phyloP scores from a whole-genome alignment of 2,113 vertebrate genomes.

The Tonatia bakeri region DNA sequence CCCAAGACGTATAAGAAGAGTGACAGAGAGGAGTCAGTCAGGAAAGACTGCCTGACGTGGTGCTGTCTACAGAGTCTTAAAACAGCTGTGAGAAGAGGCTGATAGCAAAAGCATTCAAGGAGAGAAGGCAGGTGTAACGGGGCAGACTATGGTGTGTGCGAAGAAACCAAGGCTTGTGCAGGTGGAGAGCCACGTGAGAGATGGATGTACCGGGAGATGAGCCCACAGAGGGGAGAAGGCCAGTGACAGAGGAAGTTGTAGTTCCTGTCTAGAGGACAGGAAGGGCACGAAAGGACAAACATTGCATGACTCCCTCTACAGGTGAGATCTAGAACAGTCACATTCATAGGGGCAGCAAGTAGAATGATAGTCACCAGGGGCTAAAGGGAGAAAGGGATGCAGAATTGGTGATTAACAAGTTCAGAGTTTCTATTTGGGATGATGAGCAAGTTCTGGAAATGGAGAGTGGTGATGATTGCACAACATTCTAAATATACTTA shows the following conservation, averaged over 20 bases:
- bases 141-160: no score
- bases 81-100: neutral
- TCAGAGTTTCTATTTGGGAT: no score
- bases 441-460: neutral
- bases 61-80: neutral
- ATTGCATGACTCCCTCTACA: no score
- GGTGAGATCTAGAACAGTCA: no score
- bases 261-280: neutral
- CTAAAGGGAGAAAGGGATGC: no score
- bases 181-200: rapidly evolving
- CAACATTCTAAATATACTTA: neutral
- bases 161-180: neutral
- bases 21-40: neutral
- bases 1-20: neutral
- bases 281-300: neutral
- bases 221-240: neutral
- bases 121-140: no score
- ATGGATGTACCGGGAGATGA: neutral
- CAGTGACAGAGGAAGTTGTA: neutral
- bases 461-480: neutral
- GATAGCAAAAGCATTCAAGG: neutral
- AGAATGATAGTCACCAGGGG: no score
- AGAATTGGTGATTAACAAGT: no score
- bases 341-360: no score
- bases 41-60: neutral